Percentiles rank a stretch among this genome's conserved stretches.
Evolutionary conservation across 2,888 invertebrate genomes (phyloP).

Genomic region (Hymenopus coronatus): DNA sequence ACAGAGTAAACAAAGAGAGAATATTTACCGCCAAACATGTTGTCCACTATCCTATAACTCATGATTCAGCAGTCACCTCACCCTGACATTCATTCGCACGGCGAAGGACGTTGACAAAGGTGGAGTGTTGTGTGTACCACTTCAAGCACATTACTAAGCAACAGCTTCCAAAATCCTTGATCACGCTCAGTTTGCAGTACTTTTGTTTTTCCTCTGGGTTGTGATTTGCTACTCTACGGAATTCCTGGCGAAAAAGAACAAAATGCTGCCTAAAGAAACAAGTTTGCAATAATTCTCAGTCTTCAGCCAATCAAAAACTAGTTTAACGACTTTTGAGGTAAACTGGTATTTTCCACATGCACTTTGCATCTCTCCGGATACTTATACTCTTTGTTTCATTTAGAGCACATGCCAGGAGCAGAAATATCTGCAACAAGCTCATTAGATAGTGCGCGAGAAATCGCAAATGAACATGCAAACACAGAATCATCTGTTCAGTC

Average conservation of each 20-base stretch:
- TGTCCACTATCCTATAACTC: not conserved
- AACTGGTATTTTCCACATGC: no score
- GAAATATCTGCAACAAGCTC: no score
- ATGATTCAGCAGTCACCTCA: not conserved
- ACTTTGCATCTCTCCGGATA: no score
- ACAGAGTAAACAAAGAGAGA: not conserved
- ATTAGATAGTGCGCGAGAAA: no score
- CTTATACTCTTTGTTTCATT: no score
- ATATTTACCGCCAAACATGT: not conserved
- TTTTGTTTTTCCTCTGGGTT: not conserved
- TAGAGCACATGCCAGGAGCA: no score
- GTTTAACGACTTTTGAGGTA: not conserved
- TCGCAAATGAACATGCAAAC: no score
- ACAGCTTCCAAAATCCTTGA: not conserved
- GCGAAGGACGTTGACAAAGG: not conserved
- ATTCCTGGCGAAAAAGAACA: not conserved
- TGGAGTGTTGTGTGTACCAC: not conserved
- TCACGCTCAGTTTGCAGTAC: not conserved
- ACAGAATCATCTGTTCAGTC: no score
- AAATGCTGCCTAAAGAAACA: not conserved
- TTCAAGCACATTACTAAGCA: not conserved
- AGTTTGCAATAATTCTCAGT: not conserved
- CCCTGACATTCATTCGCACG: not conserved
- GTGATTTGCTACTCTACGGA: not conserved
- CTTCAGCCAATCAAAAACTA: not conserved